These are phyloP conservation scores for Hycleus cichorii DNA, from an alignment of 1,140 invertebrate species.

Conservation along the genomic window DNA sequence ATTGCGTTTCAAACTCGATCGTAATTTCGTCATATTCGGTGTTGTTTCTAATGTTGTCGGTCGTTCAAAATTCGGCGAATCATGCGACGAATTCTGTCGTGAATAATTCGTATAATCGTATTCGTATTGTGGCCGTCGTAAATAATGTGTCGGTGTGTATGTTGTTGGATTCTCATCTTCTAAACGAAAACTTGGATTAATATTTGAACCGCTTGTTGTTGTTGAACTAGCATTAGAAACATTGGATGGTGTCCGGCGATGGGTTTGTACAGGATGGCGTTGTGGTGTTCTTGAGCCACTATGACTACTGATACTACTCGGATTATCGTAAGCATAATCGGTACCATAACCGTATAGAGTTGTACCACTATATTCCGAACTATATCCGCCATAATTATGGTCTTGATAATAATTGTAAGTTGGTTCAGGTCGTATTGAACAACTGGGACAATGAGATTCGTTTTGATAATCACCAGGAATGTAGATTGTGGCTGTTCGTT, in stretches of 20 bases:
- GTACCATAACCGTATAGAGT: slow-evolving; percentile 38
- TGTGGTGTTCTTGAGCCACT: slow-evolving; percentile 45
- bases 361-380: slow-evolving; percentile 37
- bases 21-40: slow-evolving; percentile 51
- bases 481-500: slow-evolving; percentile 49
- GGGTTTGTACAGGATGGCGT: slow-evolving; percentile 45
- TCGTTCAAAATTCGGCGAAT: slow-evolving; percentile 50
- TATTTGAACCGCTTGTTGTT: slow-evolving; percentile 44
- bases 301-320: slow-evolving; percentile 40
- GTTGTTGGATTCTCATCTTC: slow-evolving; percentile 52
- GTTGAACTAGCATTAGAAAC: slow-evolving; percentile 58
- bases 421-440: slow-evolving; percentile 15
- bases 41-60: slow-evolving; percentile 61
- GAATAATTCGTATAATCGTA: slow-evolving; percentile 40
- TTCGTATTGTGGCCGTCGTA: slow-evolving; percentile 40
- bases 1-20: slow-evolving; percentile 68
- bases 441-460: slow-evolving; percentile 23
- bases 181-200: slow-evolving; percentile 53
- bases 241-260: slow-evolving; percentile 63
- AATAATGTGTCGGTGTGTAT: slow-evolving; percentile 44
- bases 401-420: slow-evolving; percentile 27
- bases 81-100: slow-evolving; percentile 50
- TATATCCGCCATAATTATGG: slow-evolving; percentile 36
- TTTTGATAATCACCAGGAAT: slow-evolving; percentile 45
- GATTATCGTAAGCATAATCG: slow-evolving; percentile 54